Evolutionary conservation across 2,888 invertebrate genomes (phyloP).

Genomic region (Caenorhabditis sulstoni): DNA sequence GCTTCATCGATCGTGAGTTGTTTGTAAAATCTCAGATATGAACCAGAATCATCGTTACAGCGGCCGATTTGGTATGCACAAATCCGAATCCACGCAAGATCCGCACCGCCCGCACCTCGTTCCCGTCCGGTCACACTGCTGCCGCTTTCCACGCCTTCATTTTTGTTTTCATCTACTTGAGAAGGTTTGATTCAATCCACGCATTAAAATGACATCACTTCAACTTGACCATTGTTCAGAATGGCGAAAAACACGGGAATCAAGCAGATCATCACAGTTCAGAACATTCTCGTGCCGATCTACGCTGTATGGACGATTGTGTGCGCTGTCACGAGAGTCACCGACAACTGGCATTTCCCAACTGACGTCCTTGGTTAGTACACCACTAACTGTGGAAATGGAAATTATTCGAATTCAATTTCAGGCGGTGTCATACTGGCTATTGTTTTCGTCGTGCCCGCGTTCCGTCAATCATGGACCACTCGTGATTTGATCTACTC

Average conservation of each 20-base stretch:
- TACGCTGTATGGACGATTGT: slow-evolving; percentile 64
- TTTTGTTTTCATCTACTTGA: slow-evolving; percentile 73
- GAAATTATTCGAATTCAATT: slow-evolving; percentile 3
- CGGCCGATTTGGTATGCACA: slow-evolving; percentile 61
- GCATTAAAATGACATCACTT: slow-evolving; percentile 1
- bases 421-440: slow-evolving; percentile 67
- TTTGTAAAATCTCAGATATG: neutral
- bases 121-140: slow-evolving; percentile 80
- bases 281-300: slow-evolving; percentile 59
- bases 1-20: slow-evolving; percentile 64
- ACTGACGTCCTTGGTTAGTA: slow-evolving; percentile 78
- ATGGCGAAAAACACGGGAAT: slow-evolving; percentile 58
- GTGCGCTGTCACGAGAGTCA: slow-evolving; percentile 75
- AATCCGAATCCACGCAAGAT: slow-evolving; percentile 64
- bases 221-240: slow-evolving; percentile 31
- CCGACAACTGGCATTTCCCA: slow-evolving; percentile 79
- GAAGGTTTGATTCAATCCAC: slow-evolving; percentile 38
- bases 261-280: slow-evolving; percentile 47
- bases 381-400: too few relatives aligned
- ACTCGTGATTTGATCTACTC: slow-evolving; percentile 45
- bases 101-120: slow-evolving; percentile 77
- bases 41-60: slow-evolving; percentile 45
- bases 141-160: slow-evolving; percentile 75
- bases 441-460: slow-evolving; percentile 59
- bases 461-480: slow-evolving; percentile 61